phyloP scores from a whole-genome alignment of 1,140 invertebrate species.

The Centruroides sculpturatus region DNA sequence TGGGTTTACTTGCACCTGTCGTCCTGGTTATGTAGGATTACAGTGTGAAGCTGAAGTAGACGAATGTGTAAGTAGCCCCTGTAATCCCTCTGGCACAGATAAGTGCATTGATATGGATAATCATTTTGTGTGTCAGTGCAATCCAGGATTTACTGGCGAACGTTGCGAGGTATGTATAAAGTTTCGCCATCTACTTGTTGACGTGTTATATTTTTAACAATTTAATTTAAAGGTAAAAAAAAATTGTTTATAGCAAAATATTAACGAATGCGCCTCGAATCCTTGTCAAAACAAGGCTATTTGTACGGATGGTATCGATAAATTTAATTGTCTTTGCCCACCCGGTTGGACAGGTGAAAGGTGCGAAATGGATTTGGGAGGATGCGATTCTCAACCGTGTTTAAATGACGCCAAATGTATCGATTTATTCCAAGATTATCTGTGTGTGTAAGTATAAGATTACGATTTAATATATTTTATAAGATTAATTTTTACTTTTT shows the following conservation, averaged over 20 bases:
- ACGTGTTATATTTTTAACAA: too few species aligned
- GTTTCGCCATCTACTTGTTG: neutral
- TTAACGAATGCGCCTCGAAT: conserved; percentile 70
- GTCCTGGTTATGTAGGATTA: conserved; percentile 36
- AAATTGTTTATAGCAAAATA: conserved; percentile 42
- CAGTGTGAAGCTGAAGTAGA: conserved; percentile 85
- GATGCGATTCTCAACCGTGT: conserved; percentile 69
- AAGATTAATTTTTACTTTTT: too few species aligned
- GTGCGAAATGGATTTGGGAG: conserved; percentile 75
- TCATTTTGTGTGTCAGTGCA: conserved; percentile 69
- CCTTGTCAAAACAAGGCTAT: conserved; percentile 76
- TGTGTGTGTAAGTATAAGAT: conserved; percentile 10
- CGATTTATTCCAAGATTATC: conserved; percentile 57
- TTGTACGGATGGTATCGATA: conserved; percentile 71
- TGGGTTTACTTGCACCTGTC: conserved; percentile 34
- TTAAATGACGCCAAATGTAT: conserved; percentile 85
- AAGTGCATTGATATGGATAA: conserved; percentile 77
- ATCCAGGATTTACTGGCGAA: conserved; percentile 70
- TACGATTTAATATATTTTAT: neutral
- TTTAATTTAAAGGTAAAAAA: too few species aligned
- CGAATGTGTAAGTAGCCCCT: conserved; percentile 63
- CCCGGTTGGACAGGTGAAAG: conserved; percentile 72
- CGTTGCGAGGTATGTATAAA: conserved; percentile 44
- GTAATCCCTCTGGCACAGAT: conserved; percentile 71
- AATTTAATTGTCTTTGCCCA: conserved; percentile 64